phyloP scores from a whole-genome alignment of 2,888 invertebrate genomes.

The Rotaria sp. region DNA sequence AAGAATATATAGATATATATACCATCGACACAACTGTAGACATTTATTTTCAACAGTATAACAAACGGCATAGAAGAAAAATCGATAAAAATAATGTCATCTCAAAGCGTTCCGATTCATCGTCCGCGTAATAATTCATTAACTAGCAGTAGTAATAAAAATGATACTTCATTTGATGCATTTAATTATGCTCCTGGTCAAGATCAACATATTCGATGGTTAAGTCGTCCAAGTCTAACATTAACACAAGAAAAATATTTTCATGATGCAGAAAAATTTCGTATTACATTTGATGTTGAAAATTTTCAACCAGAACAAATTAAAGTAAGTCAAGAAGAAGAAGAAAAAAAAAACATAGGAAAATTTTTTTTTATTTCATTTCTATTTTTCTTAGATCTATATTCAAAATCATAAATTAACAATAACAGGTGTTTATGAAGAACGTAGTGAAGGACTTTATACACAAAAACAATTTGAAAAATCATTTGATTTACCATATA shows the following conservation, averaged over 20 bases:
- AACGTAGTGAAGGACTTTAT: background rate
- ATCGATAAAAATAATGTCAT: background rate
- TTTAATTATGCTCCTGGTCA: background rate
- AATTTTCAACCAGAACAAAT: background rate
- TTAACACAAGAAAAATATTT: background rate
- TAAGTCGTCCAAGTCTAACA: background rate
- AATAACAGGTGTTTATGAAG: background rate
- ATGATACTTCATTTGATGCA: background rate
- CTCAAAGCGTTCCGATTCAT: background rate
- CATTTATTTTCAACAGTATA: background rate
- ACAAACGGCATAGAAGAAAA: background rate
- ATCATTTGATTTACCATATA: background rate
- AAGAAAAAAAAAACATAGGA: too few relatives aligned
- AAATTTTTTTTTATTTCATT: too few relatives aligned
- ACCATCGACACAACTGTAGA: background rate
- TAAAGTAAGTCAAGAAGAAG: background rate
- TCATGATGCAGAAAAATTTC: background rate
- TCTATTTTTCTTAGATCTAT: background rate
- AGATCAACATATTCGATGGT: background rate
- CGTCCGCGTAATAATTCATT: background rate
- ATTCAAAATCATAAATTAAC: background rate
- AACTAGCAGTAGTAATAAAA: background rate
- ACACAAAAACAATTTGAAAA: slow-evolving; percentile 26
- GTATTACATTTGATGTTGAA: slow-evolving; percentile 19
- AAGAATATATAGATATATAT: background rate